Base-by-base conservation (phyloP, 2,113 vertebrate species). In the Hippocampus comes region DNA sequence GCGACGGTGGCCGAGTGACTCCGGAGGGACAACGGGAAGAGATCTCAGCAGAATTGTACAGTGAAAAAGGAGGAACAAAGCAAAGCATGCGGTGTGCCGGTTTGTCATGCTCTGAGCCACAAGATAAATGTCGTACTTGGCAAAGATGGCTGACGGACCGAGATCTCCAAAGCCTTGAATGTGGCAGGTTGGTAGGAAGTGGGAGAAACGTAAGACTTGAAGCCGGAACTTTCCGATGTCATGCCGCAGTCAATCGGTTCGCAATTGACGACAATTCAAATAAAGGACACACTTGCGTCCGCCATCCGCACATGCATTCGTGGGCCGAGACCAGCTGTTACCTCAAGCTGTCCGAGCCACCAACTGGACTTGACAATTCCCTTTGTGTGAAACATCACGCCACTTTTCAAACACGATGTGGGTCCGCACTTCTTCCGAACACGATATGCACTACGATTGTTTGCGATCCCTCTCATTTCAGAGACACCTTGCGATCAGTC, bases 321-420 rank as follows among this genome's bases (percentile, higher is more conserved):
- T 0, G 23, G 23, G 65, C 59, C 70, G n/a, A 72, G 73, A 82
- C 82, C 83, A 88, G 89, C 86, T 90, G 85, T 87, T 78, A 78
- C 77, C 72, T 70, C 60, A 81, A 85, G 76, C 79, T 85, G 87
- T 83, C 79, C 77, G 76, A 80, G 30, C 43, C 80, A 89, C 87
- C 93, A 91, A 91, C 92, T 94, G 93, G 90, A 91, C 79, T 86
- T 76, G 90, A 89, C 92, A 89, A 78, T 89, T 93, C 88, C 61
- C 79, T 83, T 9, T 71, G 76, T 21, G 87, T 89, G 83, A 91
- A 92, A 94, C 87, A 88, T 93, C 90, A 93, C 91, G 92, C 84
- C 82, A 71, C 89, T 89, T 87, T 87, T 84, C 85, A 25, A 66
- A 27, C 6, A 15, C 18, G 1, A 61, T 49, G 73, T 48, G 78